A percentile compares a stretch with the other conserved stretches of the same genome.
These are phyloP conservation scores for Sturnira hondurensis DNA, from an alignment of 2,113 vertebrate genomes.

Conservation along the genomic window DNA sequence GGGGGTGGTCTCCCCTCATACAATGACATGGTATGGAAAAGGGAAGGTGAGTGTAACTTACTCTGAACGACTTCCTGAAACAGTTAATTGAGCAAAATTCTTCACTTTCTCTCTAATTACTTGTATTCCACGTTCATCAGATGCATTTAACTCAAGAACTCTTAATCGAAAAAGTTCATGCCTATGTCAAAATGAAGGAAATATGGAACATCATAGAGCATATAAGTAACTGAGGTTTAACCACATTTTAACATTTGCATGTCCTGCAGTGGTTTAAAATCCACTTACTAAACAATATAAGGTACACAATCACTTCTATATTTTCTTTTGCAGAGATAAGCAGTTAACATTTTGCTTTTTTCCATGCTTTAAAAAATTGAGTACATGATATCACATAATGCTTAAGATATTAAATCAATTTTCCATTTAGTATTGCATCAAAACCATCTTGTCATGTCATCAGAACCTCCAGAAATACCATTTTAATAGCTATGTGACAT, in stretches of 20 bases:
- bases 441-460: background rate
- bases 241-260: background rate
- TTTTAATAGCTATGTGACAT: background rate
- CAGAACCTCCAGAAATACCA: background rate
- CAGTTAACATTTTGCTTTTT: background rate
- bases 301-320: background rate
- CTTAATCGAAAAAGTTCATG: constrained; percentile 91
- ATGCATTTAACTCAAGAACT: constrained; percentile 97
- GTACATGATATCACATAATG: background rate
- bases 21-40: background rate
- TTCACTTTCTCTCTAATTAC: constrained; percentile 97
- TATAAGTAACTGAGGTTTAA: background rate
- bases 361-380: background rate
- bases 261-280: constrained; percentile 3
- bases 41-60: constrained; percentile 82
- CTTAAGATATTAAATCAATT: background rate
- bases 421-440: background rate
- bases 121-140: constrained; percentile 97
- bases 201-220: constrained; percentile 4
- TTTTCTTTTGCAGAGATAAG: background rate
- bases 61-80: constrained; percentile 91
- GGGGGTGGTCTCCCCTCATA: too few species aligned
- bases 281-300: background rate
- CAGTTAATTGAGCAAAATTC: constrained; percentile 94
- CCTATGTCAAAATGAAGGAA: constrained; percentile 78